Percentiles rank a stretch among this genome's conserved stretches.
Conservation (phyloP, 1,140 invertebrate genomes). For the Calliopsis andreniformis region DNA sequence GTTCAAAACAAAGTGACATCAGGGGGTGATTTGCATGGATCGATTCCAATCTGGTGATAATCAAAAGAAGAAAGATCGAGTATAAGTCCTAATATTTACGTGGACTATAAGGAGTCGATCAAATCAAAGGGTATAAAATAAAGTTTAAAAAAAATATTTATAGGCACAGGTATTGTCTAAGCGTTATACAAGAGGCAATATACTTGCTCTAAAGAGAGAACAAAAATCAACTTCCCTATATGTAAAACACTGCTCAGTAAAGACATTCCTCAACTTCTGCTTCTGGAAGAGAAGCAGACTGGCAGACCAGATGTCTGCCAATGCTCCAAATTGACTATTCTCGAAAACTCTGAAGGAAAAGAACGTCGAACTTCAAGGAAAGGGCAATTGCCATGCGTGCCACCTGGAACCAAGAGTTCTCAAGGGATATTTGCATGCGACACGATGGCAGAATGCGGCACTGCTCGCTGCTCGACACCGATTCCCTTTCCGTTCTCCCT, state of each 20-base stretch:
- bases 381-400: conserved; percentile 25
- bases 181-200: too few species aligned
- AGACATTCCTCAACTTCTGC: conserved; percentile 15
- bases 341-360: background rate
- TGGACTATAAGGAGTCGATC: conserved; percentile 44
- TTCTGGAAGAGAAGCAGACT: too few species aligned
- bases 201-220: too few species aligned
- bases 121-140: too few species aligned
- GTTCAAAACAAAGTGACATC: background rate
- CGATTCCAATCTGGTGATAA: conserved; percentile 37
- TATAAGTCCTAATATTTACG: conserved; percentile 43
- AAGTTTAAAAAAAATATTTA: too few species aligned
- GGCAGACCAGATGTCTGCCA: background rate
- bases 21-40: conserved; percentile 26
- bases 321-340: conserved; percentile 46
- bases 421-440: conserved; percentile 65
- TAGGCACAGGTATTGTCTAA: too few species aligned
- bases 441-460: conserved; percentile 68
- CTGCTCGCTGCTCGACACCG: conserved; percentile 56
- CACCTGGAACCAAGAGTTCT: conserved; percentile 53
- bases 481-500: conserved; percentile 44
- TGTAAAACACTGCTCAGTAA: background rate
- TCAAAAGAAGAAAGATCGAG: conserved; percentile 24
- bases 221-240: background rate
- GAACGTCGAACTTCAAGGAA: background rate